phyloP scores from a whole-genome alignment of 1,140 invertebrate genomes.

The Myzus persicae region DNA sequence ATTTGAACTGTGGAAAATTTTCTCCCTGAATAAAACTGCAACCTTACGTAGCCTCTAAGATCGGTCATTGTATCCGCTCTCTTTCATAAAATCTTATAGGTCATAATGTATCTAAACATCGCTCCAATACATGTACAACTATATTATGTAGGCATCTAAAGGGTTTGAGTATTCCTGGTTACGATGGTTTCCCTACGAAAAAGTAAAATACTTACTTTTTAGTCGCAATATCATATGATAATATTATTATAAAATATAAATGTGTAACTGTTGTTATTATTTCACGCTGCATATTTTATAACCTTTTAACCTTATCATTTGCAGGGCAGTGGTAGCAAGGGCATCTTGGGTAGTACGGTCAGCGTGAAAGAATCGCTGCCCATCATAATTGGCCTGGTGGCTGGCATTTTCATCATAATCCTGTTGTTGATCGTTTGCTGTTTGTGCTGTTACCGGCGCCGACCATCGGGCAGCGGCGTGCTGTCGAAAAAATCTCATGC shows the following conservation, averaged over 20 bases:
- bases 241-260: neutral
- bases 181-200: neutral
- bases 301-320: neutral
- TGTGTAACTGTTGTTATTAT: neutral
- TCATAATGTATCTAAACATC: too few species aligned
- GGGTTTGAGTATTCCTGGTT: neutral
- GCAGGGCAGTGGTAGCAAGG: conserved; percentile 63
- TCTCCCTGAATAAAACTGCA: neutral
- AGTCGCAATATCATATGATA: neutral
- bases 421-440: conserved; percentile 61
- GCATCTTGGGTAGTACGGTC: conserved; percentile 67
- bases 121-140: too few species aligned
- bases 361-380: conserved; percentile 66
- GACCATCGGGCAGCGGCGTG: neutral
- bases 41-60: neutral
- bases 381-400: conserved; percentile 64
- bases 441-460: conserved; percentile 59
- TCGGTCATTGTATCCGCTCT: neutral
- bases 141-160: neutral
- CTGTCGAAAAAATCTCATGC: conserved; percentile 62
- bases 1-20: too few species aligned
- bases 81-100: too few species aligned
- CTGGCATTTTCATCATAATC: conserved; percentile 59
- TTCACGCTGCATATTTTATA: neutral
- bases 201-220: neutral